Evolutionary conservation across 2,113 vertebrate species (phyloP), one percentile per base, ranked within the genome.

Genomic region (Electrona antarctica): DNA sequence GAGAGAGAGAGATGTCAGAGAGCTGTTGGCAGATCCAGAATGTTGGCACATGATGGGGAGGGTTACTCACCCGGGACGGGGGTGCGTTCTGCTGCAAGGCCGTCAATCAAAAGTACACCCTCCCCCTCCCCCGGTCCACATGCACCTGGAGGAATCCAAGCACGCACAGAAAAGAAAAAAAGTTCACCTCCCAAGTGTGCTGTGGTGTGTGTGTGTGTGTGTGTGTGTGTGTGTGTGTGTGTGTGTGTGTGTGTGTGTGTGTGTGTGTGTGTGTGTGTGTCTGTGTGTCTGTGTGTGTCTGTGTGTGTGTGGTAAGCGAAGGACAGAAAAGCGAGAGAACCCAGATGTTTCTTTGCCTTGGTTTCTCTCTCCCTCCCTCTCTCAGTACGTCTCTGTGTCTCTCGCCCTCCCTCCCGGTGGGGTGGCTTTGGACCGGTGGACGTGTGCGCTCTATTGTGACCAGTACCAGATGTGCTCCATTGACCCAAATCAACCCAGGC

Each of bases 391-490:
- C 59, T 21, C 58, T 50, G 15, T 57, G 13, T 7, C 41, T 46
- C 48, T 11, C 52, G n/a, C 45, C 7, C 66, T 3, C 60, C 55
- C 13, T 66, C 60, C 79, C 85, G 85, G 82, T 86, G 81, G 90
- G 90, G 90, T 83, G 92, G 91, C 92, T 92, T 88, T 89, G 91
- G 90, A 87, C 85, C 80, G 33, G 59, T 80, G 91, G 93, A 93
- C 92, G 85, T 93, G 93, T 93, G 92, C 92, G 89, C 91, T 93
- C 91, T 93, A 91, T 92, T 93, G 93, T 93, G 93, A 94, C 93
- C 92, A 89, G 90, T 92, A 93, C 93, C 93, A 94, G 93, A 94
- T 94, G 93, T 94, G 93, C 92, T 92, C 93, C 93, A 93, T 91
- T 94, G 93, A 93, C 93, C 93, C 92, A 93, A 91, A 94, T 93